Percentiles rank a stretch among this genome's conserved stretches.
Conservation (phyloP, 1,140 invertebrate species). For the Drosophila kohkoa region DNA sequence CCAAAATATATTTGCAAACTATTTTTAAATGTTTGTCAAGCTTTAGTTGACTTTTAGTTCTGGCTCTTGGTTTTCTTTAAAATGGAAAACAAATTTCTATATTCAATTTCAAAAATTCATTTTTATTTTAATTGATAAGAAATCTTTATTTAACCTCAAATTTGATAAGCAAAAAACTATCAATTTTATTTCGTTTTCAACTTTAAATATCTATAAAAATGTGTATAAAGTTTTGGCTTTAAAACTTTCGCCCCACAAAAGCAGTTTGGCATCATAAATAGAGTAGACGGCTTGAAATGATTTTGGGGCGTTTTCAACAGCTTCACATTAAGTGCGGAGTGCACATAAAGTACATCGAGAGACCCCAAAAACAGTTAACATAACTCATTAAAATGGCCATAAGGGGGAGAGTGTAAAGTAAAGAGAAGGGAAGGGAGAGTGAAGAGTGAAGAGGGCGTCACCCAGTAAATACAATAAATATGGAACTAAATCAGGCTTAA, state of each 20-base stretch:
- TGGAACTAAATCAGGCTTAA: conserved; percentile 82
- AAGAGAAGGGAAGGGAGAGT: background rate
- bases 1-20: too few species aligned
- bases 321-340: conserved; percentile 18
- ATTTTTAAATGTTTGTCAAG: too few species aligned
- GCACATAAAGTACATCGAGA: conserved; percentile 19
- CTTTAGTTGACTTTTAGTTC: too few species aligned
- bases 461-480: conserved; percentile 73
- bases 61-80: too few species aligned
- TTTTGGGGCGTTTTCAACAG: conserved; percentile 21
- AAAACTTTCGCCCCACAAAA: background rate
- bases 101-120: too few species aligned
- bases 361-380: conserved; percentile 62
- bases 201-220: background rate
- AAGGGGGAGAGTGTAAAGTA: background rate
- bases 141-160: background rate
- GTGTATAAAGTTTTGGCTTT: background rate
- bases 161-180: background rate
- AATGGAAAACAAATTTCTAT: too few species aligned
- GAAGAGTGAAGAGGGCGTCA: conserved; percentile 12
- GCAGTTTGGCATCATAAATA: conserved; percentile 20
- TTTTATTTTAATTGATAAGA: too few species aligned
- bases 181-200: too few species aligned
- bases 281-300: conserved; percentile 1
- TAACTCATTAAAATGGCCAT: conserved; percentile 72